A percentile compares a stretch with the other conserved stretches of the same genome.
These are phyloP conservation scores for Tetragnatha versicolor DNA, from an alignment of 1,140 invertebrate genomes.

Conservation along the genomic window DNA sequence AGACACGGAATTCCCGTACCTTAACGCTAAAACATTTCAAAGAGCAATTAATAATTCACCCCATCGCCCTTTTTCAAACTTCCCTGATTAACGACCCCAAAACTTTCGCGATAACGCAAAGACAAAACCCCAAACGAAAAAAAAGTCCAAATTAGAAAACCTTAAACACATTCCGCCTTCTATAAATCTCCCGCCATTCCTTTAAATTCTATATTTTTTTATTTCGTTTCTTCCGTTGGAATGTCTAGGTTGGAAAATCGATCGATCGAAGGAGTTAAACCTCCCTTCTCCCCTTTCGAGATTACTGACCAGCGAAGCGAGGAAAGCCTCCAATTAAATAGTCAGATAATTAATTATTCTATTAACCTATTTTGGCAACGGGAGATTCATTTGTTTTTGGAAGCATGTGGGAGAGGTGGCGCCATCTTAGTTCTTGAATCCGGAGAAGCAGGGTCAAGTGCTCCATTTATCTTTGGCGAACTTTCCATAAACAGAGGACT, in stretches of 20 bases:
- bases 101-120: neutral
- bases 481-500: neutral
- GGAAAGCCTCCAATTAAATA: slow-evolving; percentile 41
- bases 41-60: neutral
- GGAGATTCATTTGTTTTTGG: slow-evolving; percentile 34
- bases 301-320: slow-evolving; percentile 30
- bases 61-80: neutral
- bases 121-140: neutral
- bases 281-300: neutral
- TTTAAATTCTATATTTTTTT: slow-evolving; percentile 23
- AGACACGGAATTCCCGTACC: no score
- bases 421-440: slow-evolving; percentile 19
- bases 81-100: slow-evolving; percentile 3
- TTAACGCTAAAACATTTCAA: neutral
- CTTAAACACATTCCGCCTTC: neutral
- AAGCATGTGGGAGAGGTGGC: slow-evolving; percentile 17
- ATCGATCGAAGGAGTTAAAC: slow-evolving; percentile 20
- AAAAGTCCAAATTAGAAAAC: slow-evolving; percentile 3
- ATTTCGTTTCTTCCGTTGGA: neutral
- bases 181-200: slow-evolving; percentile 30
- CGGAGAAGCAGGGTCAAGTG: slow-evolving; percentile 8
- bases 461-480: slow-evolving; percentile 10
- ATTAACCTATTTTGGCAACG: slow-evolving; percentile 42
- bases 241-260: neutral
- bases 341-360: slow-evolving; percentile 49